phyloP scores from a whole-genome alignment of 2,888 invertebrate species.

The Ecliptopera silaceata region DNA sequence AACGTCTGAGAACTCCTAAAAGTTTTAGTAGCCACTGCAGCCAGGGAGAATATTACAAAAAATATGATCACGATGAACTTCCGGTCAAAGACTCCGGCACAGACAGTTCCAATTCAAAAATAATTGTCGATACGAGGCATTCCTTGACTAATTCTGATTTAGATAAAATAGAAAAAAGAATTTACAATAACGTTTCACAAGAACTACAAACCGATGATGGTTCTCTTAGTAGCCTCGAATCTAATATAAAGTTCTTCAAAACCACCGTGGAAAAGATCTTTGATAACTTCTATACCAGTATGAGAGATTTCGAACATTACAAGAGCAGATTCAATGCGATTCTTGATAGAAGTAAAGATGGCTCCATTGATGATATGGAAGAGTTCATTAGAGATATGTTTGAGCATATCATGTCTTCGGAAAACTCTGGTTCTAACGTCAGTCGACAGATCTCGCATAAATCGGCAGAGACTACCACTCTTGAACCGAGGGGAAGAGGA shows the following conservation, averaged over 20 bases:
- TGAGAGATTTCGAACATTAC: slow-evolving; percentile 66
- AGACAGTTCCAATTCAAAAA: slow-evolving; percentile 13
- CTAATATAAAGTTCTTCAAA: slow-evolving; percentile 66
- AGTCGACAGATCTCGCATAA: slow-evolving; percentile 20
- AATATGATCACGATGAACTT: slow-evolving; percentile 61
- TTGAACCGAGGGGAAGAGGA: slow-evolving; percentile 11
- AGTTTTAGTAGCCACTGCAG: slow-evolving; percentile 8
- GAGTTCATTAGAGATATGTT: slow-evolving; percentile 70
- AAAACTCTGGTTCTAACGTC: slow-evolving; percentile 43
- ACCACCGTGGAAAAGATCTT: slow-evolving; percentile 68
- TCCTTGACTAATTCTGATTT: slow-evolving; percentile 61
- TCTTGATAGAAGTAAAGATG: slow-evolving; percentile 55
- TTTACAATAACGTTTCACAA: slow-evolving; percentile 57
- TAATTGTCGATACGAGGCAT: slow-evolving; percentile 19
- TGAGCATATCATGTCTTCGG: slow-evolving; percentile 62
- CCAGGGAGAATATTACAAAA: slow-evolving; percentile 59
- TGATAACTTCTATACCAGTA: slow-evolving; percentile 61
- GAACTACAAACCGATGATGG: slow-evolving; percentile 56
- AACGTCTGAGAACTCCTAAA: background rate
- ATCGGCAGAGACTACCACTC: slow-evolving; percentile 6
- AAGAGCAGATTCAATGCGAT: slow-evolving; percentile 68
- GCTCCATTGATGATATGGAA: slow-evolving; percentile 64
- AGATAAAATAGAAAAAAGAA: slow-evolving; percentile 59
- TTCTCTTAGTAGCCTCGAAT: slow-evolving; percentile 56
- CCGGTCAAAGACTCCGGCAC: slow-evolving; percentile 59